Conservation (phyloP, 2,888 invertebrate species). For the Terebella lapidaria region DNA sequence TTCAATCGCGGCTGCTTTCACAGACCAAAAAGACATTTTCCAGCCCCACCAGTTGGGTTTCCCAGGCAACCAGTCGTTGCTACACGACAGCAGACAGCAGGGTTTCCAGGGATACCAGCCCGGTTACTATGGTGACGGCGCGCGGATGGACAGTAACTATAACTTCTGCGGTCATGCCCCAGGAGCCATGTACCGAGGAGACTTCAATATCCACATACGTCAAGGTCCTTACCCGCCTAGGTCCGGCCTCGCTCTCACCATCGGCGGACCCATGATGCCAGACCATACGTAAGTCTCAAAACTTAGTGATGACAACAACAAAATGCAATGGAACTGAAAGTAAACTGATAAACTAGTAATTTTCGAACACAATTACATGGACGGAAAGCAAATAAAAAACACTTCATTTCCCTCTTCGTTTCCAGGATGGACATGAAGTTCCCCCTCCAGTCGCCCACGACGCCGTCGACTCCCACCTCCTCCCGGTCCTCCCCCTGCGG, state of each 20-base stretch:
- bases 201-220: slow-evolving; percentile 11
- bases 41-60: slow-evolving; percentile 1
- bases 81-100: not conserved
- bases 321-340: too few species aligned
- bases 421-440: slow-evolving; percentile 4
- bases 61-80: slow-evolving; percentile 7
- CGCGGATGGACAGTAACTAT: slow-evolving; percentile 2
- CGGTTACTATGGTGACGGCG: slow-evolving; percentile 5
- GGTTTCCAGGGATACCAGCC: slow-evolving; percentile 10
- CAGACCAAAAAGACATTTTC: slow-evolving; percentile 3
- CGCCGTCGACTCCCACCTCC: slow-evolving; percentile 32
- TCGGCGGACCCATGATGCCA: not conserved
- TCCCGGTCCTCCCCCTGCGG: slow-evolving; percentile 42
- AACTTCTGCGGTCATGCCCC: slow-evolving; percentile 1
- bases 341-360: too few species aligned
- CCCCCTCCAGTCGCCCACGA: slow-evolving; percentile 36
- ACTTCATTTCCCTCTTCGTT: not conserved
- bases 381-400: not conserved
- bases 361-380: too few species aligned
- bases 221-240: not conserved
- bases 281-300: not conserved
- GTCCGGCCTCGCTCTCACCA: not conserved
- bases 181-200: not conserved
- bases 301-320: too few species aligned
- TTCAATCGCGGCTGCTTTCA: not conserved